Base-by-base conservation (phyloP, 2,797 vertebrate species). In the Balearica regulorum region DNA sequence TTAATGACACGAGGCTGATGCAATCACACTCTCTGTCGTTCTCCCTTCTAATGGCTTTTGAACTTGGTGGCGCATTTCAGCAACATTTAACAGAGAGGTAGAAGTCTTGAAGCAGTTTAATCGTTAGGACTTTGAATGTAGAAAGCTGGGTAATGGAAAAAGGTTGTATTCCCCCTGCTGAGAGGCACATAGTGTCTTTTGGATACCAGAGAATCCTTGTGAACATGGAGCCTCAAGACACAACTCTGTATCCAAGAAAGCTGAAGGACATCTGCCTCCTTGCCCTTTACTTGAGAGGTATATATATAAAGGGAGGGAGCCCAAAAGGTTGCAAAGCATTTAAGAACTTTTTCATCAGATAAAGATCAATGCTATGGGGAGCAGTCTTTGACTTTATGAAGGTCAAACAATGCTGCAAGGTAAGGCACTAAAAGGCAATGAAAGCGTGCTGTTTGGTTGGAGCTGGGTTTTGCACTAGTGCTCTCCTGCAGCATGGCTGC, bases 211-310 rank as follows among this genome's bases (percentile, higher is more conserved):
- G 91, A 51, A 57, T 61, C 61, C 13, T 0, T 11, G 28, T 39
- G 71, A 35, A 49, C 0, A 0, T 48, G 41, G 16, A 51, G n/a
- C 37, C 64, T 60, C 15, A 13, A 29, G 21, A 33, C 3, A 11
- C 15, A 61, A 0, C 37, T 83, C 24, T 10, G 49, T 39, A 75
- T 35, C 17, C 0, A 61, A 17, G 83, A 46, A 57, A 66, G 31
- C 48, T 22, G 24, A 33, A 41, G 53, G 16, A 26, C 11, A 19
- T 85, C 37, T 85, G 18, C 33, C 60, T 90, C 22, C 43, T 60
- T 70, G 22, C 16, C 13, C 13, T 75, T 60, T 71, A 9, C 24
- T 31, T 44, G 25, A 58, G 66, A 76, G 21, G 12, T 13, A 1
- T 4, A 13, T 54, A 65, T 89, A 28, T 13, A 1, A 35, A 55